These are phyloP conservation scores for Orchestes rusci DNA, from an alignment of 2,888 invertebrate genomes.

Conservation along the genomic window DNA sequence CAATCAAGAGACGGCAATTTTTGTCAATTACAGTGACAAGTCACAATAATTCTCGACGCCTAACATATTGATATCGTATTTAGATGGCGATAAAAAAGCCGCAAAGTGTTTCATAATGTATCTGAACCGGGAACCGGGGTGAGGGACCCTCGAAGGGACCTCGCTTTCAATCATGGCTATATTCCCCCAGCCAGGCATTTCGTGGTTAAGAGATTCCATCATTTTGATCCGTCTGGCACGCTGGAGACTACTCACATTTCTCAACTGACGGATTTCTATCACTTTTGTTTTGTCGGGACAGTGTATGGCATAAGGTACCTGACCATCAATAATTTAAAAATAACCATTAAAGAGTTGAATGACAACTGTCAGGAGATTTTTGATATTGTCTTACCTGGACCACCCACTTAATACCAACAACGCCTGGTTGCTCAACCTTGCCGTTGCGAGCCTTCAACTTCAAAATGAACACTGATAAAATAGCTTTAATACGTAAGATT, in stretches of 20 bases:
- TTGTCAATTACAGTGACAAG: conserved; percentile 31
- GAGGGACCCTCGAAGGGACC: conserved; percentile 25
- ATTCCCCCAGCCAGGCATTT: conserved; percentile 45
- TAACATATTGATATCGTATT: conserved; percentile 45
- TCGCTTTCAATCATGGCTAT: conserved; percentile 46
- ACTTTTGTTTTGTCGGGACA: no score
- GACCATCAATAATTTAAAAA: no score
- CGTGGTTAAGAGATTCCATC: conserved; percentile 48
- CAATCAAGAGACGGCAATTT: conserved; percentile 20
- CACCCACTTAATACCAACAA: no score
- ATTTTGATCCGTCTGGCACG: conserved; percentile 46
- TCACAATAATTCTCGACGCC: conserved; percentile 31
- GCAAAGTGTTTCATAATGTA: conserved; percentile 45
- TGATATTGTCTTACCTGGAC: no score
- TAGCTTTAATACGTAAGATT: no score
- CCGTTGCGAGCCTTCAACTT: no score
- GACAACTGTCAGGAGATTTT: no score
- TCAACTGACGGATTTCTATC: no score
- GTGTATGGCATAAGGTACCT: no score
- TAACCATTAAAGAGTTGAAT: no score
- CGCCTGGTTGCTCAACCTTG: no score
- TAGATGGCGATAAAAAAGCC: conserved; percentile 46
- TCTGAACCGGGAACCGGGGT: conserved; percentile 32
- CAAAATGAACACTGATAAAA: no score
- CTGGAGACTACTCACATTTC: conserved; percentile 45